Evolutionary conservation across 2,113 vertebrate species (phyloP).

Genomic region (Rhombomys opimus): DNA sequence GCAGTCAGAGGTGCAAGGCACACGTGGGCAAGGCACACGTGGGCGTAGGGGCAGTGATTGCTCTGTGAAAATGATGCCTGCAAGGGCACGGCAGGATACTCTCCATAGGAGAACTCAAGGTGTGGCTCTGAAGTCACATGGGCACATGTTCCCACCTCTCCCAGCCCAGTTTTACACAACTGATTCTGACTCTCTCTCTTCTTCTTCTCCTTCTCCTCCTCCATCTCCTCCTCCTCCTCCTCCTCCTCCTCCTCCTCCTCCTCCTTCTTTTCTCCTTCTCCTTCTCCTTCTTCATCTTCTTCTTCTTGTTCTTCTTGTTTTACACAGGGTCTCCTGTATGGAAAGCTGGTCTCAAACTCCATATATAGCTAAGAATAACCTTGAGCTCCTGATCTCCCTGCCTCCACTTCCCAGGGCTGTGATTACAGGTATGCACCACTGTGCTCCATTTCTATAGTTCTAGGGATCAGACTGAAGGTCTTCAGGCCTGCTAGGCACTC

Average conservation of each 20-base stretch:
- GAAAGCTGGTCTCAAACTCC: neutral
- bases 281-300: no score
- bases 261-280: fast-evolving
- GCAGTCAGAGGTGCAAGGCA: neutral
- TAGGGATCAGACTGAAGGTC: neutral
- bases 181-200: neutral
- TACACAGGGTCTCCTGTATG: neutral
- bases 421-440: neutral
- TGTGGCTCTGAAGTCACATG: neutral
- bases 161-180: neutral
- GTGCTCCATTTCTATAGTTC: neutral
- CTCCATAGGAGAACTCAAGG: neutral
- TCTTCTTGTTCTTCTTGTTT: neutral
- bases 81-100: neutral
- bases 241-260: fast-evolving
- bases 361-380: neutral
- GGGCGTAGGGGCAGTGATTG: neutral
- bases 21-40: neutral
- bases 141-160: neutral
- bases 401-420: neutral
- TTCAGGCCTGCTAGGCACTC: neutral
- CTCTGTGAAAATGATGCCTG: fast-evolving
- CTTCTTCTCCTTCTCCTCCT: neutral
- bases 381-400: neutral
- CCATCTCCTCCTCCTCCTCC: no score